Evolutionary conservation across 2,113 vertebrate species (phyloP), one percentile per base, ranked within the genome.

Genomic region (Orthonyx spaldingii): DNA sequence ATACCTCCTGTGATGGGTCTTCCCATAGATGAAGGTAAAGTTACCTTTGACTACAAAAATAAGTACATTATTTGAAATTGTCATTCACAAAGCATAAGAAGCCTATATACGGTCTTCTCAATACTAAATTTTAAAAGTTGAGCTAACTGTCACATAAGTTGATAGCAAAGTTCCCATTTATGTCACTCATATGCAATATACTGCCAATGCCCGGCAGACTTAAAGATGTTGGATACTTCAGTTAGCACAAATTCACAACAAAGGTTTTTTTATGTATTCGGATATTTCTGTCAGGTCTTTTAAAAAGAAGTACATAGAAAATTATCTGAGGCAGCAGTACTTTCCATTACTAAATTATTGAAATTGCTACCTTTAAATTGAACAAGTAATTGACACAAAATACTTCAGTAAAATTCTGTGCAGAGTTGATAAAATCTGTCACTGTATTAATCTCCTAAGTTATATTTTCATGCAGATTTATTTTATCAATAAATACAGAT

Each of bases 1-100:
- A 99, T 95, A 94, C 98, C 96, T 96, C 99, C 99, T 93, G 99
- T 99, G 98, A 98, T 65, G 7, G 99, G 99, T 97, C 99, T 98
- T 97, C 99, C 99, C 98, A 98, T 94, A 41, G 99, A 99, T 52
- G 99, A 99, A 59, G 95, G 89, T 94, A 99, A 90, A 50, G 98
- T 97, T 63, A 97, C 79, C 68, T 99, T 99, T 84, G 98, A 96
- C 99, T 99, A 96, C 37, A 91, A 96, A 97, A 96, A 96, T 63
- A 97, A 93, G 35, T 55, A 79, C 84, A 35, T 55, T 70, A 71
- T 72, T 97, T 93, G 50, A 93, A 97, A 95, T 14, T 39, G 89
- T 60, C 49, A 70, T 55, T 76, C 57, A 84, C 33, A 96, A 82
- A 82, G 23, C 35, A n/a, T 84, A 74, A 56, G 24, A 86, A 86